These are phyloP conservation scores for Charaxes varanes DNA, from an alignment of 1,140 invertebrate genomes.

Conservation along the genomic window DNA sequence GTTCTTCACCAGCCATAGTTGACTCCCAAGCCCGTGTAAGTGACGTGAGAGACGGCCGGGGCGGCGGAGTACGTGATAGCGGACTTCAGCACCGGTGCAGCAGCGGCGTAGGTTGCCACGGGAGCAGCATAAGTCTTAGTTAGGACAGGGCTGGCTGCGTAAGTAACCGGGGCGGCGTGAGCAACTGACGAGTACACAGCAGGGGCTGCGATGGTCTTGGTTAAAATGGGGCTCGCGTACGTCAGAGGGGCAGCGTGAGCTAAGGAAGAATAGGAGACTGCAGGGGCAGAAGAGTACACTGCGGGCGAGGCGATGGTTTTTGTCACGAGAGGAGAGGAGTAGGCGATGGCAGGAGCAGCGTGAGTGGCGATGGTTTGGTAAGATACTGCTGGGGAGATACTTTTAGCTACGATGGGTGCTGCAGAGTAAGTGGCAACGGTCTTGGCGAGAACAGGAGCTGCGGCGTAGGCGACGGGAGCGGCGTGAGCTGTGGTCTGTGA, in stretches of 20 bases:
- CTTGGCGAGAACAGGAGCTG: slow-evolving; percentile 6
- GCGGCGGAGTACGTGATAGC: slow-evolving; percentile 24
- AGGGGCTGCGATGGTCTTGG: not conserved
- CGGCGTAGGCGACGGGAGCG: slow-evolving; percentile 26
- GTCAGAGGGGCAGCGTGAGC: not conserved
- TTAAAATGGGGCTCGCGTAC: not conserved
- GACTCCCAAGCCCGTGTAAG: slow-evolving; percentile 26
- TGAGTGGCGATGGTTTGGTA: slow-evolving; percentile 4
- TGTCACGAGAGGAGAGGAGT: not conserved
- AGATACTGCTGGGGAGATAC: slow-evolving; percentile 3
- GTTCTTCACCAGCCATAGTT: slow-evolving; percentile 23
- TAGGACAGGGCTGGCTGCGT: slow-evolving; percentile 1
- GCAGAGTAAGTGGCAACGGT: slow-evolving; percentile 3
- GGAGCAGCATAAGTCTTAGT: slow-evolving; percentile 15
- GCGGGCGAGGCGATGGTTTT: not conserved
- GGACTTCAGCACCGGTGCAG: slow-evolving; percentile 20
- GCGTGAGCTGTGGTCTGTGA: slow-evolving; percentile 30
- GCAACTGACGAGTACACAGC: slow-evolving; percentile 5
- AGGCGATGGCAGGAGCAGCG: slow-evolving; percentile 2
- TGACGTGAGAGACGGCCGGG: slow-evolving; percentile 22
- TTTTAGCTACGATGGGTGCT: slow-evolving; percentile 1
- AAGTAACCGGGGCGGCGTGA: slow-evolving; percentile 20
- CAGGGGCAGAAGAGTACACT: not conserved
- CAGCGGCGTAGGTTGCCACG: slow-evolving; percentile 20
- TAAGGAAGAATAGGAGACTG: too few relatives aligned